phyloP scores from a whole-genome alignment of 2,113 vertebrate genomes.

The Litocranius walleri region DNA sequence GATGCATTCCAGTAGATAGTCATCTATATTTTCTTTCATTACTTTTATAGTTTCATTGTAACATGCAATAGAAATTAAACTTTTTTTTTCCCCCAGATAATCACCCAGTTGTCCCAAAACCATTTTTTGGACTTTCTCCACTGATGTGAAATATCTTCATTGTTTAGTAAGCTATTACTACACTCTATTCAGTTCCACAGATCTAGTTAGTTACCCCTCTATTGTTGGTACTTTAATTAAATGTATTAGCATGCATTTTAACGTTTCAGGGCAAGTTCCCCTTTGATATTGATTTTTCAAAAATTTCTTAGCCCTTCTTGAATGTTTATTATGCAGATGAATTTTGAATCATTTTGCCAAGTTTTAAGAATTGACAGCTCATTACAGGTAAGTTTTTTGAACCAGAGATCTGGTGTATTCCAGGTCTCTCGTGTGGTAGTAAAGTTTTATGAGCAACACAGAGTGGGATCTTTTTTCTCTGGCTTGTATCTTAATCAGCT shows the following conservation, averaged over 20 bases:
- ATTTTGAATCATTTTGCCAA: background rate
- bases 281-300: background rate
- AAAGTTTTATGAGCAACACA: background rate
- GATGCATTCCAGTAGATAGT: background rate
- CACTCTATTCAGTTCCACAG: background rate
- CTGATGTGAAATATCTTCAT: background rate
- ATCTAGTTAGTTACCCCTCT: background rate
- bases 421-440: background rate
- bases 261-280: background rate
- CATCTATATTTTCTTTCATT: background rate
- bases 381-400: background rate
- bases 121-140: background rate
- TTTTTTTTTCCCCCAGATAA: background rate
- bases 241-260: background rate
- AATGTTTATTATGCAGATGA: background rate
- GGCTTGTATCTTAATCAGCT: background rate
- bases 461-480: background rate
- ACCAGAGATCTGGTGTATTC: background rate
- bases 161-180: background rate
- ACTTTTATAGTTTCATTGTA: background rate
- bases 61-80: background rate
- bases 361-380: background rate
- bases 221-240: background rate
- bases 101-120: background rate
- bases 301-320: background rate